Evolutionary conservation across 92 coral and sea anemone genomes (phyloP), one percentile per base, ranked within the genome.

Genomic region (Muricea muricata): DNA sequence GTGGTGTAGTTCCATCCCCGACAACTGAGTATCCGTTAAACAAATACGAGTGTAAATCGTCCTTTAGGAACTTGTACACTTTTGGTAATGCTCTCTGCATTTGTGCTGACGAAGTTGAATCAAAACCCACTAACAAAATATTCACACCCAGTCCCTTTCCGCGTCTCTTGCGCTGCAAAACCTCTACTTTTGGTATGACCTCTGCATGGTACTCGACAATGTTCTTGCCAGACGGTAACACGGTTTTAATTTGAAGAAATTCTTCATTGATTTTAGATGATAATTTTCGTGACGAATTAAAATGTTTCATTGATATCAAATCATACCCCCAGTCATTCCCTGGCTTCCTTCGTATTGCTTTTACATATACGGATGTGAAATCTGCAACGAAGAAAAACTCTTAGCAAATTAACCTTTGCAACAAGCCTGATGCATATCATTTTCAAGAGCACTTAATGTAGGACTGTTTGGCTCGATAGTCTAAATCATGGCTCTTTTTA

Each of bases 1-100:
- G 97, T 1, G 98, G 98, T 17, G 98, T 95, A 0, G 98, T 95
- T 0, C 98, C 98, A 72, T 95, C 98, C 0, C 98, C 98, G 0
- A 95, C 98, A 20, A 93, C 81, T 0, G 94, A 87, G 81, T 95
- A 93, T 35, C 98, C 98, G 28, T 87, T 83, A 78, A 95, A 85
- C 45, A 95, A 75, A 61, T 91, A 83, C 6, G 95, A 85, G 25
- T 88, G 80, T 57, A 95, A 65, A 72, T 93, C 94, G 4, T 92
- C 85, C 55, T 73, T 91, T 83, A 95, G 47, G 79, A 71, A 95
- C 28, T 69, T 69, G 77, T 90, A 91, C 17, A 89, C 97, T 31
- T 89, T 90, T 0, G 95, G 92, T 35, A 93, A 87, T 13, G 94
- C 95, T 35, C 98, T 89, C 80, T 93, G 93, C 75, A 93, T 93